Base-by-base conservation (phyloP, 2,113 vertebrate genomes). In the Hemiprocne comata region DNA sequence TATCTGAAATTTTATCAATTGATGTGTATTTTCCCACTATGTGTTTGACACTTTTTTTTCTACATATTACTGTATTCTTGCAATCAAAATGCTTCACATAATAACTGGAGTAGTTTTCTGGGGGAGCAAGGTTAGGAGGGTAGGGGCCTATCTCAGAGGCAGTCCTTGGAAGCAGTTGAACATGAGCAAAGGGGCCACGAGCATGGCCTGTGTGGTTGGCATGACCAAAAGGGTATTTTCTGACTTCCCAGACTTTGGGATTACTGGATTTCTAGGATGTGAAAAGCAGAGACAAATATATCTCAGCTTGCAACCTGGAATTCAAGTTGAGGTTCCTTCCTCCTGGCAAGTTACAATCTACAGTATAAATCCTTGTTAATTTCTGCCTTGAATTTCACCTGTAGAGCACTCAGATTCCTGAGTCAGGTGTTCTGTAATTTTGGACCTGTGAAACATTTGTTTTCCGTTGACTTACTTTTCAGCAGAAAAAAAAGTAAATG, bases 391-490 rank as follows among this genome's bases (percentile, higher is more conserved):
- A 67, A 61, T 77, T 92, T 81, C n/a, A 44, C 33, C 55, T 54
- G 1, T 12, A 2, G 3, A 93, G 20, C 50, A 11, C 12, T 51
- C 1, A 0, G 12, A 53, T 40, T 82, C 24, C 17, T 36, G 36
- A 44, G 42, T 53, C 9, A 11, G 6, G 7, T 67, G 34, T 78
- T 80, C 53, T 67, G 33, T 23, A 61, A 31, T 65, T 87, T 42
- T 67, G 48, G 33, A 60, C 33, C 25, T 12, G 23, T 50, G 62
- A 80, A 90, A 58, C 42, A 44, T 60, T 80, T 1, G 38, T 90
- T 88, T 90, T 89, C 51, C 74, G 16, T 48, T 80, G 38, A 61
- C 31, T 94, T 24, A 62, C 40, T 81, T 73, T 72, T 83, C 34
- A 64, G 36, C 42, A 77, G 24, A 82, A 79, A 69, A 77, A 88